Evolutionary conservation across 2,888 invertebrate species (phyloP).

Genomic region (Dynastes grantii): DNA sequence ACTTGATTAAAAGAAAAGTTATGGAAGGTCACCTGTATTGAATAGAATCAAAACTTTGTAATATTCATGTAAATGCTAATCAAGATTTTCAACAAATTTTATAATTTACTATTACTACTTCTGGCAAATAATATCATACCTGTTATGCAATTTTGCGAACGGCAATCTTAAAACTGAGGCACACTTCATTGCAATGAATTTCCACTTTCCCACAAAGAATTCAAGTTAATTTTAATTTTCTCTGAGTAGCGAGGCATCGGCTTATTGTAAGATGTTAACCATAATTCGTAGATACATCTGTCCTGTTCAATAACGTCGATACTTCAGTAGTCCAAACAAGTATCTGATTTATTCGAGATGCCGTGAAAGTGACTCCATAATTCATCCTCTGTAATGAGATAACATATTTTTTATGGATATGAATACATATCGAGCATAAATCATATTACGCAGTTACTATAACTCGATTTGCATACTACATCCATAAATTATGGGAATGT

Average conservation of each 20-base stretch:
- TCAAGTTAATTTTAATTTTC: slow-evolving; percentile 20
- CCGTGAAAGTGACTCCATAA: slow-evolving; percentile 48
- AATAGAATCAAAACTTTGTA: too few relatives aligned
- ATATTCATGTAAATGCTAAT: too few relatives aligned
- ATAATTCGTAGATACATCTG: slow-evolving; percentile 31
- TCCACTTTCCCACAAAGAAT: too few relatives aligned
- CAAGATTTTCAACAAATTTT: too few relatives aligned
- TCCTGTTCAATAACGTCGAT: slow-evolving; percentile 48
- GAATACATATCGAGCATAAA: slow-evolving; percentile 48
- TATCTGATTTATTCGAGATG: slow-evolving; percentile 47
- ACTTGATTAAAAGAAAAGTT: too few relatives aligned
- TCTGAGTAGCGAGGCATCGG: slow-evolving; percentile 7
- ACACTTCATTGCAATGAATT: too few relatives aligned
- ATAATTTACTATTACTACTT: too few relatives aligned
- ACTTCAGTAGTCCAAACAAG: slow-evolving; percentile 49
- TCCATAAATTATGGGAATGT: slow-evolving; percentile 54
- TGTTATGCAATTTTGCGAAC: too few relatives aligned
- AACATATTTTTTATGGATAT: slow-evolving; percentile 49
- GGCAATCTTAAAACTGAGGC: too few relatives aligned
- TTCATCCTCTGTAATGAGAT: slow-evolving; percentile 52
- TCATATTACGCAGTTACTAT: slow-evolving; percentile 50
- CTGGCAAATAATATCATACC: too few relatives aligned
- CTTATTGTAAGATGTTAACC: slow-evolving; percentile 20
- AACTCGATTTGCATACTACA: slow-evolving; percentile 55
- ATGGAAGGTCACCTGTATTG: too few relatives aligned